Evolutionary conservation across 1,140 invertebrate species (phyloP).

Genomic region (Calosoma granatense): DNA sequence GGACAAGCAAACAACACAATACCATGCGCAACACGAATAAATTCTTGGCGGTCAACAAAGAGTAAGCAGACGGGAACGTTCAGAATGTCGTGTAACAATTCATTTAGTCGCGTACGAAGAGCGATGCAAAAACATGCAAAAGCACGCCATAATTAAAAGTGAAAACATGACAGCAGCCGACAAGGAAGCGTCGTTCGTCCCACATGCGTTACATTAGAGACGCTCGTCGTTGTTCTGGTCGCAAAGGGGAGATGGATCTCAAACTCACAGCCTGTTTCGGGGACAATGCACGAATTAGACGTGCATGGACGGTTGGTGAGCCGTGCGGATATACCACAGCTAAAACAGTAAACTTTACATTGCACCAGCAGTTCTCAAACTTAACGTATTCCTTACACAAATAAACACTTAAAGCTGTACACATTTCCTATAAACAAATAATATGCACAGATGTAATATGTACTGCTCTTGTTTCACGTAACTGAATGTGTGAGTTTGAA

Average conservation of each 20-base stretch:
- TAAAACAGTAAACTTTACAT: neutral
- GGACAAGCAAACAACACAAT: too few species aligned
- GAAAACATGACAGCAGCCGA: conserved; percentile 1
- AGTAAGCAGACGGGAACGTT: too few species aligned
- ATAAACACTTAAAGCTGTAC: too few species aligned
- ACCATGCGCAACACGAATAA: too few species aligned
- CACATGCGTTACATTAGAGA: neutral
- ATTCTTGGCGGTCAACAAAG: too few species aligned
- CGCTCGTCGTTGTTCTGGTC: neutral
- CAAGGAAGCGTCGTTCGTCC: neutral
- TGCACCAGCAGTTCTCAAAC: neutral
- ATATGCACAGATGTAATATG: too few species aligned
- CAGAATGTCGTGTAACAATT: neutral
- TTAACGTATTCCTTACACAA: neutral
- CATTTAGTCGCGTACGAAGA: neutral
- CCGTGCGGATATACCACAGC: neutral
- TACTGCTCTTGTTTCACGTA: too few species aligned
- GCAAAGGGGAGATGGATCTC: neutral
- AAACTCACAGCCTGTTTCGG: too few species aligned
- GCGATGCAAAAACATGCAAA: conserved; percentile 2
- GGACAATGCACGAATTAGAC: conserved; percentile 4
- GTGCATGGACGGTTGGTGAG: conserved; percentile 1
- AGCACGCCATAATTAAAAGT: conserved; percentile 3
- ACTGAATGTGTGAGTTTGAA: too few species aligned
- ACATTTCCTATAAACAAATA: too few species aligned